phyloP scores from a whole-genome alignment of 2,797 vertebrate genomes.

The Sphenodon punctatus region DNA sequence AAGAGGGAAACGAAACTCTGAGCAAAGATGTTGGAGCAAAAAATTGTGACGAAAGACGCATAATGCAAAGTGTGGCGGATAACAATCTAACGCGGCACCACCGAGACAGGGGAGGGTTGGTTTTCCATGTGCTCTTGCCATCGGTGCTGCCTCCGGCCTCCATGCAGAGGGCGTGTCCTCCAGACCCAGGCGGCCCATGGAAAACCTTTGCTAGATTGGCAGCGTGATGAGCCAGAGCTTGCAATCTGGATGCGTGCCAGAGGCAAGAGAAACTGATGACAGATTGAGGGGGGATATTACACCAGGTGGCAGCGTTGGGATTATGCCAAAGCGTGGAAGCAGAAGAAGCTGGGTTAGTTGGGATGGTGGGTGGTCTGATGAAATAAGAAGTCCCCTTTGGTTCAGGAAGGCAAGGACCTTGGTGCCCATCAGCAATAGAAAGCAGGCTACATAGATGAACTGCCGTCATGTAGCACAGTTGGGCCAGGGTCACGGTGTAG shows the following conservation, averaged over 20 bases:
- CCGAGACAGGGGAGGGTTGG: too few relatives aligned
- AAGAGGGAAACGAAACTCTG: too few relatives aligned
- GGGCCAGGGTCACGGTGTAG: not conserved
- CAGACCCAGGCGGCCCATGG: not conserved
- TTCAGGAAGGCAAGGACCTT: not conserved
- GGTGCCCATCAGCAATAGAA: not conserved
- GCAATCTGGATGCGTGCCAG: conserved; percentile 24
- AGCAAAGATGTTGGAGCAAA: too few relatives aligned
- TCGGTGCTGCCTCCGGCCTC: too few relatives aligned
- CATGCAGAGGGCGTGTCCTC: not conserved
- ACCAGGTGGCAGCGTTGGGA: not conserved
- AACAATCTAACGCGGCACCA: too few relatives aligned
- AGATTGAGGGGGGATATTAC: conserved; percentile 45
- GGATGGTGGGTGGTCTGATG: conserved; percentile 27
- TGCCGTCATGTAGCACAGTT: not conserved
- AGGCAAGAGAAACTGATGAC: conserved; percentile 27
- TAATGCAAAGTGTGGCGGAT: too few relatives aligned
- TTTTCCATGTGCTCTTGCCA: too few relatives aligned
- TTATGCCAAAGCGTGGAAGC: not conserved
- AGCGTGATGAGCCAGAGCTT: not conserved
- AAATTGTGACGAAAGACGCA: too few relatives aligned
- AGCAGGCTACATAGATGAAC: not conserved
- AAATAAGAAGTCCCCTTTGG: not conserved
- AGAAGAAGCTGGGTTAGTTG: not conserved
- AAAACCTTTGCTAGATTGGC: not conserved